Base-by-base conservation (phyloP, 2,888 invertebrate genomes). In the Cremastobaeus sp. region DNA sequence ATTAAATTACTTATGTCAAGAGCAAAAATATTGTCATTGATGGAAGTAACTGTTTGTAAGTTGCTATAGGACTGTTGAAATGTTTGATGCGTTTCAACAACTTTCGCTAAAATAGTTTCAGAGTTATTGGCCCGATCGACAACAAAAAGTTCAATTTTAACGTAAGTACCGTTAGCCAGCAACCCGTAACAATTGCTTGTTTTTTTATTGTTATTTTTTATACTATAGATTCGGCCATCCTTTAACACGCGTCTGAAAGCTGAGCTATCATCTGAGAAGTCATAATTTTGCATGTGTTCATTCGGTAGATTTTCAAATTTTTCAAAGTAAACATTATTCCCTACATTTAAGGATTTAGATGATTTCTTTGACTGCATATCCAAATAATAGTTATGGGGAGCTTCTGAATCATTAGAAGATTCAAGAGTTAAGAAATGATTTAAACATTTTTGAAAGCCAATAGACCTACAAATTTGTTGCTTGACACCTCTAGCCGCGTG, bases 401-500 rank as follows among this genome's bases (percentile, higher is more conserved):
- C n/a, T n/a, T n/a, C n/a, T n/a, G n/a, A n/a, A n/a, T n/a, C n/a
- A n/a, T n/a, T n/a, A n/a, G n/a, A n/a, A n/a, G n/a, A n/a, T n/a
- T n/a, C n/a, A n/a, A n/a, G n/a, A n/a, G n/a, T n/a, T n/a, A n/a
- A n/a, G 14, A 34, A 34, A 14, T 34, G 14, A 12, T 34, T 34
- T 4, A 34, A 12, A 34, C 14, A 34, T 12, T 34, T 34, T 34
- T 34, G 12, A 34, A 34, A 34, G 11, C 34, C 34, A 34, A 34
- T 12, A 8, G 37, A 34, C 32, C 68, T 17, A 30, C 43, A 57
- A 20, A 74, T 66, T 64, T 74, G 70, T 5, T 47, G 11, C 17
- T 41, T 9, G 6, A 64, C 71, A 3, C 60, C 68, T 30, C 59
- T 57, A 1, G 68, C 55, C 17, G 60, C 73, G 2, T 68, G 43